Conservation (phyloP, 2,888 invertebrate species). For the Tubulanus polymorphus region DNA sequence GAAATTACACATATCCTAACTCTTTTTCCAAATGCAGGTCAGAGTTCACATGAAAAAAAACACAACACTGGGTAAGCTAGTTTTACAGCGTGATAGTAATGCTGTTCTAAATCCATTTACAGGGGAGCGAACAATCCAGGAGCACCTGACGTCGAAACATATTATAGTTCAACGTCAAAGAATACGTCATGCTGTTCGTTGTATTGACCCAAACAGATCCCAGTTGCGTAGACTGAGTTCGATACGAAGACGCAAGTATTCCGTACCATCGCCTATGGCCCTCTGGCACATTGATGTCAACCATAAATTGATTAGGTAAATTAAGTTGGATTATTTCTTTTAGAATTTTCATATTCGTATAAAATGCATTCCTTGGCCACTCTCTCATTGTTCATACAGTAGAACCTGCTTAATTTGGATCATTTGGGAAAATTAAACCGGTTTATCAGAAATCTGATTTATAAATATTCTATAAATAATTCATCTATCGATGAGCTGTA, state of each 20-base stretch:
- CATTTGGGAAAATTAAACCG: too few species aligned
- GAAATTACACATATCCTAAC: neutral
- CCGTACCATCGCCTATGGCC: constrained; percentile 11
- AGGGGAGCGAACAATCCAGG: neutral
- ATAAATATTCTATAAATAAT: too few species aligned
- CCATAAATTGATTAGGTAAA: constrained; percentile 9
- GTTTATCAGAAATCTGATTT: too few species aligned
- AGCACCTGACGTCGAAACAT: neutral
- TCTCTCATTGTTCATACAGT: too few species aligned
- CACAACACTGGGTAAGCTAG: too few species aligned
- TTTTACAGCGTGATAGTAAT: neutral
- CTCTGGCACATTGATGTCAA: constrained; percentile 14
- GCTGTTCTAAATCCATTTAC: neutral
- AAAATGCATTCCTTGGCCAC: too few species aligned
- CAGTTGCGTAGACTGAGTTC: constrained; percentile 2
- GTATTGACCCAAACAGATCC: constrained; percentile 11
- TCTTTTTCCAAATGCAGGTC: neutral
- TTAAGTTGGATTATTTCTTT: too few species aligned
- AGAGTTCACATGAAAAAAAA: too few species aligned
- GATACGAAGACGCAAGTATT: constrained; percentile 10
- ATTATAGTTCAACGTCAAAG: neutral
- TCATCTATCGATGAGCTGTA: too few species aligned
- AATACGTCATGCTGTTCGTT: neutral
- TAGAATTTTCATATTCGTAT: too few species aligned
- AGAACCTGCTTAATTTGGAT: too few species aligned